Evolutionary conservation across 1,140 invertebrate species (phyloP).

Genomic region (Elymnias hypermnestra): DNA sequence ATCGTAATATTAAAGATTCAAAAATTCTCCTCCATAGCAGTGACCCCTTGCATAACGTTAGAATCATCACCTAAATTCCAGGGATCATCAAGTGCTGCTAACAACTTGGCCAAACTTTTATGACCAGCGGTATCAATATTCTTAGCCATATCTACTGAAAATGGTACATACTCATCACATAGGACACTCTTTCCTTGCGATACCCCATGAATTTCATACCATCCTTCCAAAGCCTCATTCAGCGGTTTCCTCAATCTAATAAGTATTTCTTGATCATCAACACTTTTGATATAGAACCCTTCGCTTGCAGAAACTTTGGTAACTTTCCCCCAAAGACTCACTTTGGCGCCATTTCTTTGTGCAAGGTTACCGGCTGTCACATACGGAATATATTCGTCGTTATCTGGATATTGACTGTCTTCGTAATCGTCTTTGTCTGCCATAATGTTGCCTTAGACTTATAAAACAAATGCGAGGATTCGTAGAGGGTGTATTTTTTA

Average conservation of each 20-base stretch:
- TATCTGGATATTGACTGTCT: conserved; percentile 65
- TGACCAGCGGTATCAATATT: conserved; percentile 67
- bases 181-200: conserved; percentile 63
- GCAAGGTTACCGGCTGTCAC: conserved; percentile 61
- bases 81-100: conserved; percentile 62
- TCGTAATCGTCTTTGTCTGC: conserved; percentile 65
- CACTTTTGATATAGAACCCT: conserved; percentile 64
- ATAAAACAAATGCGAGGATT: too few relatives aligned
- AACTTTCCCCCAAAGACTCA: conserved; percentile 65
- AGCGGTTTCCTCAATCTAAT: conserved; percentile 55
- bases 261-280: conserved; percentile 63
- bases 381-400: conserved; percentile 66
- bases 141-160: conserved; percentile 53
- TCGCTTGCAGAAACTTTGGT: conserved; percentile 59
- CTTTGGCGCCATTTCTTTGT: conserved; percentile 65
- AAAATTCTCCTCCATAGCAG: conserved; percentile 35
- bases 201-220: conserved; percentile 66
- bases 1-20: too few relatives aligned
- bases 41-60: conserved; percentile 41
- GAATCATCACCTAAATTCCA: conserved; percentile 64
- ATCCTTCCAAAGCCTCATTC: conserved; percentile 61
- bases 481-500: too few relatives aligned
- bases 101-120: conserved; percentile 56
- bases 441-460: conserved; percentile 33
- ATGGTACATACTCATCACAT: conserved; percentile 67